phyloP scores from a whole-genome alignment of 2,113 vertebrate species.

The Trichomycterus rosablanca region DNA sequence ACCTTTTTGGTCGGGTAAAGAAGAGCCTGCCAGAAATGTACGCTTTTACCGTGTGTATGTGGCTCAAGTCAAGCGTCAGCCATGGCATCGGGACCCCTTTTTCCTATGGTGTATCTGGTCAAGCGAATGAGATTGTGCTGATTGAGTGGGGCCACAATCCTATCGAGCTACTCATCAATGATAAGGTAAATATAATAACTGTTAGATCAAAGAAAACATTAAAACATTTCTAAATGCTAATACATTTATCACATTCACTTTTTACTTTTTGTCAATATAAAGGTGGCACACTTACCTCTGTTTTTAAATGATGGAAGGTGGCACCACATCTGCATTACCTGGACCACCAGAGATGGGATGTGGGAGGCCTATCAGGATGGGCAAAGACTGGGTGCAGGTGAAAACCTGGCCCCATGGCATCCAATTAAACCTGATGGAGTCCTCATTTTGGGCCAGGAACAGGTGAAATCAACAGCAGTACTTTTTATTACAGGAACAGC shows the following conservation, averaged over 20 bases:
- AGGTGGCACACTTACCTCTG: slow-evolving; percentile 91
- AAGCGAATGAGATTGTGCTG: slow-evolving; percentile 95
- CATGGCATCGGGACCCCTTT: slow-evolving; percentile 93
- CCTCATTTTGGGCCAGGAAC: slow-evolving; percentile 93
- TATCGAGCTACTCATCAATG: slow-evolving; percentile 92
- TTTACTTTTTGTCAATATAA: not conserved
- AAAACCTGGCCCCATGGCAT: slow-evolving; percentile 96
- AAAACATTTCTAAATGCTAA: too few species aligned
- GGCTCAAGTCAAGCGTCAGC: slow-evolving; percentile 87
- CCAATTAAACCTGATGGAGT: slow-evolving; percentile 94
- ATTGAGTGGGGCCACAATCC: slow-evolving; percentile 98
- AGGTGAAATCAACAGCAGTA: slow-evolving; percentile 67
- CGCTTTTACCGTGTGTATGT: slow-evolving; percentile 94
- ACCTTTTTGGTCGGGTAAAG: slow-evolving; percentile 91
- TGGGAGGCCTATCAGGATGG: slow-evolving; percentile 97
- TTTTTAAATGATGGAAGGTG: slow-evolving; percentile 88
- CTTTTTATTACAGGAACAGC: not conserved
- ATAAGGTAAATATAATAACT: slow-evolving; percentile 76
- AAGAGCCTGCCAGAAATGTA: slow-evolving; percentile 94
- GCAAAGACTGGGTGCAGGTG: slow-evolving; percentile 81
- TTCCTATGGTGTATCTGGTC: slow-evolving; percentile 90
- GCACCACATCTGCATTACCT: slow-evolving; percentile 93
- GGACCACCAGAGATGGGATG: slow-evolving; percentile 92
- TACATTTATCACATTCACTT: not conserved
- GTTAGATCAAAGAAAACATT: too few species aligned